phyloP scores from a whole-genome alignment of 2,888 invertebrate genomes.

The Pterobdella sp. region DNA sequence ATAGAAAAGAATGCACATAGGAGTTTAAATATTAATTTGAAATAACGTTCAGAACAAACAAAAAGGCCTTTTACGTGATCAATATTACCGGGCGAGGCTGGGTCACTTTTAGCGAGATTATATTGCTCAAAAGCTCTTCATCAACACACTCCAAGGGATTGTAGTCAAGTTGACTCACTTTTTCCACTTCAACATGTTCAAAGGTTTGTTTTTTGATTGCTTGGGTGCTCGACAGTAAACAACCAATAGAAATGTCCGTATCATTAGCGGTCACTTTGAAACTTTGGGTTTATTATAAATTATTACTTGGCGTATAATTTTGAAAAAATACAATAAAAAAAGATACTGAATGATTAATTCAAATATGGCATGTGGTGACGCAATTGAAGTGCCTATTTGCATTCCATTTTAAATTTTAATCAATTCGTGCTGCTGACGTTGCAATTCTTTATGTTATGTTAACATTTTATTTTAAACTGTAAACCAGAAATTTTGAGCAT shows the following conservation, averaged over 20 bases:
- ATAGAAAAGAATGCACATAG: not conserved
- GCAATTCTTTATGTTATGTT: not conserved
- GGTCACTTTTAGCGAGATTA: constrained; percentile 36
- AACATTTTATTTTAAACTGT: not conserved
- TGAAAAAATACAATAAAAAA: not conserved
- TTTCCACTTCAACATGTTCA: constrained; percentile 40
- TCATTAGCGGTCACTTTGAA: constrained; percentile 41
- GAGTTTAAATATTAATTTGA: not conserved
- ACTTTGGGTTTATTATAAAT: constrained; percentile 33
- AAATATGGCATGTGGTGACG: not conserved
- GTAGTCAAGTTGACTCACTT: constrained; percentile 40
- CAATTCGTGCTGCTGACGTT: not conserved
- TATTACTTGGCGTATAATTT: not conserved
- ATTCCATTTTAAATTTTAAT: not conserved
- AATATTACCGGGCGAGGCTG: not conserved
- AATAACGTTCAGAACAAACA: not conserved
- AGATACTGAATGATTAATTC: not conserved
- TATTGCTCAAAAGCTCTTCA: constrained; percentile 46
- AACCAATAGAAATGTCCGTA: constrained; percentile 42
- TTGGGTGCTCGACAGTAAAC: constrained; percentile 41
- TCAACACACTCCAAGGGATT: constrained; percentile 40
- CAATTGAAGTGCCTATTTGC: not conserved
- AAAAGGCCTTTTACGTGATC: not conserved
- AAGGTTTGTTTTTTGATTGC: constrained; percentile 39
- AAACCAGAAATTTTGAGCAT: no score